A percentile compares a stretch with the other conserved stretches of the same genome.
Conservation (phyloP, 2,113 vertebrate species). For the Archocentrus centrarchus region DNA sequence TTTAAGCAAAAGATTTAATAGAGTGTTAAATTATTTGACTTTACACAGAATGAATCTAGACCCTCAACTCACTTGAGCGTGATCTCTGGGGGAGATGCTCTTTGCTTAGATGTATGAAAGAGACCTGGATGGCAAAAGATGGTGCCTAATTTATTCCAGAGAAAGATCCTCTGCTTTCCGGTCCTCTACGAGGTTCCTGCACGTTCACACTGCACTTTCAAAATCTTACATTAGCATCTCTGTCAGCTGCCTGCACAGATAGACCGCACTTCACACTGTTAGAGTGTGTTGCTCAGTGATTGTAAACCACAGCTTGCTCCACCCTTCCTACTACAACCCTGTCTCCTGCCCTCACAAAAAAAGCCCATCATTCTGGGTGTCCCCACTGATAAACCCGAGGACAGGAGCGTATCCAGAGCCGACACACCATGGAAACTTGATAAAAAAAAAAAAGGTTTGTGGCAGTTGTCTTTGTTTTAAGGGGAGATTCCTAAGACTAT, state of each 20-base stretch:
- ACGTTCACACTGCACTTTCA: background rate
- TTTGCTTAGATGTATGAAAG: background rate
- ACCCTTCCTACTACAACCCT: constrained; percentile 5
- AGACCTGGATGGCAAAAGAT: background rate
- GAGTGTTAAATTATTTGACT: background rate
- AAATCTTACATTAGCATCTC: background rate
- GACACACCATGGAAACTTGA: constrained; percentile 59
- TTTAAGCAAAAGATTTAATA: background rate
- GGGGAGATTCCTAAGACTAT: constrained; percentile 55
- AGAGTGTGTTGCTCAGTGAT: background rate
- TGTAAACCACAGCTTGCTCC: background rate
- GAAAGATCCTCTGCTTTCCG: background rate
- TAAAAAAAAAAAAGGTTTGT: constrained; percentile 23
- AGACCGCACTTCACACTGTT: background rate
- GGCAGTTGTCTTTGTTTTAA: constrained; percentile 53
- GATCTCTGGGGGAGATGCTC: background rate
- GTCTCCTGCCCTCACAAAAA: constrained; percentile 13
- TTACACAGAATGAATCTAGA: too few species aligned
- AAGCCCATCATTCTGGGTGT: constrained; percentile 17
- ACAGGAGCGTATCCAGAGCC: constrained; percentile 5
- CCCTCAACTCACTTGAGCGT: too few species aligned
- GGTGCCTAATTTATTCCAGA: background rate
- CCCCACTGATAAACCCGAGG: constrained; percentile 7
- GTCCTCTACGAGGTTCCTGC: background rate
- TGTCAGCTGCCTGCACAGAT: background rate